Conservation (phyloP, 2,888 invertebrate genomes). For the Syrphus vitripennis region DNA sequence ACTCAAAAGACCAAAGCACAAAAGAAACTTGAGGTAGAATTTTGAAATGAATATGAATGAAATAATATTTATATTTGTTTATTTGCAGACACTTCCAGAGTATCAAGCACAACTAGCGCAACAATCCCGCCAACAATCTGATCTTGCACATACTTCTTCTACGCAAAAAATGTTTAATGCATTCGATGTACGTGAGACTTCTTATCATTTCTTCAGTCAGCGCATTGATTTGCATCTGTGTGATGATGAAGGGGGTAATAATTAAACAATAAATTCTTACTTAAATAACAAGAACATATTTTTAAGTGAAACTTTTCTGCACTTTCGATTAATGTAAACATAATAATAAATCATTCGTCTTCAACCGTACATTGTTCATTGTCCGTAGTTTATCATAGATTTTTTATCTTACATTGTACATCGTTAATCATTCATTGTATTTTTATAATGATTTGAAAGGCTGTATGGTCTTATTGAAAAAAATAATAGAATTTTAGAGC, state of each 20-base stretch:
- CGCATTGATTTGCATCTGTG: slow-evolving; percentile 97
- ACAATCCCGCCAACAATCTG: slow-evolving; percentile 81
- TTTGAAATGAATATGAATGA: slow-evolving; percentile 9
- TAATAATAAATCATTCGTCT: too few relatives aligned
- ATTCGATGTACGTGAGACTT: slow-evolving; percentile 98
- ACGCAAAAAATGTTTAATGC: slow-evolving; percentile 88
- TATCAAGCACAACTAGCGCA: slow-evolving; percentile 88
- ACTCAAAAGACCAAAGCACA: slow-evolving; percentile 92
- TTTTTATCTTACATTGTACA: too few relatives aligned
- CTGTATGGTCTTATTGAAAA: too few relatives aligned
- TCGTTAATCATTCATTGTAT: too few relatives aligned
- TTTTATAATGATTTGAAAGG: too few relatives aligned
- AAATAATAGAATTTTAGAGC: too few relatives aligned
- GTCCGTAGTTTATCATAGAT: too few relatives aligned
- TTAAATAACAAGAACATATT: background rate
- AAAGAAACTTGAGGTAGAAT: slow-evolving; percentile 88
- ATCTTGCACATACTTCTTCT: slow-evolving; percentile 78
- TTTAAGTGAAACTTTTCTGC: too few relatives aligned
- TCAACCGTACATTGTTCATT: too few relatives aligned
- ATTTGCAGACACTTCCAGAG: slow-evolving; percentile 84
- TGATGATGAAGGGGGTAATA: slow-evolving; percentile 94
- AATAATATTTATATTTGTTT: slow-evolving; percentile 36
- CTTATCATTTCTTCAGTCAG: slow-evolving; percentile 96
- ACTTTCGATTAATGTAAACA: too few relatives aligned
- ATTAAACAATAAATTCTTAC: background rate